These are phyloP conservation scores for Nicator chloris DNA, from an alignment of 2,113 vertebrate species.

Conservation along the genomic window DNA sequence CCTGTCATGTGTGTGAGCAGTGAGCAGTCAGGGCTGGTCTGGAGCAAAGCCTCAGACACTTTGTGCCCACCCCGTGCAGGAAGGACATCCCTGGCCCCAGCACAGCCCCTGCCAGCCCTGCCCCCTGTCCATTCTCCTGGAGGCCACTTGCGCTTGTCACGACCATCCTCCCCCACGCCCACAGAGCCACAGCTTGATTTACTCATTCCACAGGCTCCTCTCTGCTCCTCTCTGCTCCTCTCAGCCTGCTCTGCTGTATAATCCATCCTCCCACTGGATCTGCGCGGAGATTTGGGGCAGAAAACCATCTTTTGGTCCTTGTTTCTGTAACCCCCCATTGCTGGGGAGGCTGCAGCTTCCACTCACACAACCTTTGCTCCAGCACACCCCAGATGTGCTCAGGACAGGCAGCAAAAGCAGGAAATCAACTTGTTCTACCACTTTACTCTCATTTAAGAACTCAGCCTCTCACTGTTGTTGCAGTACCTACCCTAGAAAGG, in stretches of 20 bases:
- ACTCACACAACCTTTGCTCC: fast-evolving
- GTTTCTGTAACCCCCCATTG: not conserved
- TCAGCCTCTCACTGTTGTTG: not conserved
- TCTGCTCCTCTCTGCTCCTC: not conserved
- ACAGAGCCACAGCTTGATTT: not conserved
- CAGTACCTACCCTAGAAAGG: not conserved
- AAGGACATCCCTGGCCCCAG: not conserved
- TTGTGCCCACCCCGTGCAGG: fast-evolving
- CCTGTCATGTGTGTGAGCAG: not conserved
- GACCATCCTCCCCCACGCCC: not conserved
- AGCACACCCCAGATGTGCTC: not conserved
- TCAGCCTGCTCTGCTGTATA: fast-evolving
- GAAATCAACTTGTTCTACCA: not conserved
- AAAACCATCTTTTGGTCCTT: not conserved
- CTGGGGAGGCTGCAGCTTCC: not conserved
- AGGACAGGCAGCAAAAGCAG: not conserved
- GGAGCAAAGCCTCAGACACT: not conserved
- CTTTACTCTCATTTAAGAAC: not conserved
- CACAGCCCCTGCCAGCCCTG: fast-evolving
- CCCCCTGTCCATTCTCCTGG: fast-evolving
- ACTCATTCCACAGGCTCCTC: fast-evolving
- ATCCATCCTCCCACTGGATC: not conserved
- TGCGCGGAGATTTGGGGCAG: not conserved
- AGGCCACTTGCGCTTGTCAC: fast-evolving
- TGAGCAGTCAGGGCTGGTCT: not conserved